Conservation (phyloP, 1,140 invertebrate species). For the Drosophila seguyi region DNA sequence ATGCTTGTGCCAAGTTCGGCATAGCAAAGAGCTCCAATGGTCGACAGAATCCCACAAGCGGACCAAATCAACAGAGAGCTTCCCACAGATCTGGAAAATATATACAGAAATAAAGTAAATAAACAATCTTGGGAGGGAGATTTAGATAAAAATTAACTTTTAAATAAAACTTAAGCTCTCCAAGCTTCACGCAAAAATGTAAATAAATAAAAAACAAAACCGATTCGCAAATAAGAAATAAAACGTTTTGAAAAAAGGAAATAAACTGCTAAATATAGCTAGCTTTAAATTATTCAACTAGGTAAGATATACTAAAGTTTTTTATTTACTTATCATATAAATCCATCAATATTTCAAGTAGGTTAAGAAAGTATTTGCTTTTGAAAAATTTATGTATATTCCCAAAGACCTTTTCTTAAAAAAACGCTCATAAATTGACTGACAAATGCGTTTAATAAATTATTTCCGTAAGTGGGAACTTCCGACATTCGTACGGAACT, state of each 20-base stretch:
- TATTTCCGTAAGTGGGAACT: conserved; percentile 5
- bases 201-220: not conserved
- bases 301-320: not conserved
- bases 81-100: conserved; percentile 87
- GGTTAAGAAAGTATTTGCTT: not conserved
- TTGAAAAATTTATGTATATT: not conserved
- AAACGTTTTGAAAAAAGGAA: not conserved
- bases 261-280: too few species aligned
- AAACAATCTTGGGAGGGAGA: not conserved
- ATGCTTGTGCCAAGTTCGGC: conserved; percentile 94
- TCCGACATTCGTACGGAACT: conserved; percentile 4
- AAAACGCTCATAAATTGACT: not conserved
- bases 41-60: conserved; percentile 90
- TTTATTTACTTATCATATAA: not conserved
- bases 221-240: not conserved
- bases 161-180: not conserved
- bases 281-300: not conserved
- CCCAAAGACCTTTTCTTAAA: not conserved
- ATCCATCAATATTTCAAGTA: not conserved
- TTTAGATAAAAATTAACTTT: not conserved
- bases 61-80: conserved; percentile 91
- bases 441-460: conserved; percentile 8
- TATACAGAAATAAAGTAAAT: conserved; percentile 6
- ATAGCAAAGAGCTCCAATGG: conserved; percentile 92
- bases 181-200: not conserved